These are phyloP conservation scores for Sclerurus mexicanus DNA, from an alignment of 2,113 vertebrate species.

Conservation along the genomic window DNA sequence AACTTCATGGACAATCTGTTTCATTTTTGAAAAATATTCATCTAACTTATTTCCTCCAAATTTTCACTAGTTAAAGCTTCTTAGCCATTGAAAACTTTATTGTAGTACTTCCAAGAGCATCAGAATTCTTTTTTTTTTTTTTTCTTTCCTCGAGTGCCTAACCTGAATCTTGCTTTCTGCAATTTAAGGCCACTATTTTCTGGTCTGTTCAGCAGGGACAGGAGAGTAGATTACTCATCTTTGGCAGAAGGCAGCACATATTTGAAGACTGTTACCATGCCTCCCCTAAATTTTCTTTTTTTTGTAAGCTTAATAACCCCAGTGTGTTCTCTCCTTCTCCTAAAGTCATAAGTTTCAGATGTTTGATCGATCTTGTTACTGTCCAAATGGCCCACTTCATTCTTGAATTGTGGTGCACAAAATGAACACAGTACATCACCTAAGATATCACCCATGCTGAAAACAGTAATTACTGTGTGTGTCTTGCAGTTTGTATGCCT, in stretches of 20 bases:
- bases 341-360: background rate
- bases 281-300: background rate
- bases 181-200: background rate
- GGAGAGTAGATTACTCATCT: background rate
- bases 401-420: constrained; percentile 8
- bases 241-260: background rate
- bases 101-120: background rate
- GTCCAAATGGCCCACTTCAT: background rate
- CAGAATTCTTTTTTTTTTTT: background rate
- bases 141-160: accelerated
- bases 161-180: background rate
- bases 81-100: background rate
- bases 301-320: background rate
- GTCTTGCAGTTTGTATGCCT: background rate
- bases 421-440: background rate
- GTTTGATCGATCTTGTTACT: background rate
- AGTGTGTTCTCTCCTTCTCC: background rate
- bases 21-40: background rate
- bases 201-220: background rate
- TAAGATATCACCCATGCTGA: background rate
- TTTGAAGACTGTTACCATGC: background rate
- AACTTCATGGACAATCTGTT: background rate
- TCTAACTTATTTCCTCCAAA: background rate
- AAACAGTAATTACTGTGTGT: background rate
- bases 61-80: background rate